Conservation (phyloP, 2,113 vertebrate species). For the Himantopus leucocephalus region DNA sequence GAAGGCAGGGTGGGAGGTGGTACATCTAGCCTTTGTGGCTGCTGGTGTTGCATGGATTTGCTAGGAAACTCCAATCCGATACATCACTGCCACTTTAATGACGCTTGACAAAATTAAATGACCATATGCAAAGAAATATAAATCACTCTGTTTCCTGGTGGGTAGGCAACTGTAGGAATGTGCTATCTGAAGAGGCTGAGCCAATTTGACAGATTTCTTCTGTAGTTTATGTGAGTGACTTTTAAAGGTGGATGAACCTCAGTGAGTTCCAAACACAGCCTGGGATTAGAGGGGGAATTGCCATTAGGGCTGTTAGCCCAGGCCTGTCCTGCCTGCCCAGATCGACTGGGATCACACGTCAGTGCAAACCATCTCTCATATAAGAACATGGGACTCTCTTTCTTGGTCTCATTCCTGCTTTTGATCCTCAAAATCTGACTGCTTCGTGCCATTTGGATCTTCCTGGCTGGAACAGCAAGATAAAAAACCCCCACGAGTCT, state of each 20-base stretch:
- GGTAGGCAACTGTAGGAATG: neutral
- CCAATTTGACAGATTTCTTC: neutral
- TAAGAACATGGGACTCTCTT: neutral
- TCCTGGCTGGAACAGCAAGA: neutral
- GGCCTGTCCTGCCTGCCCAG: neutral
- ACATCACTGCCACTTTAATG: neutral
- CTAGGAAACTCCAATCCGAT: neutral
- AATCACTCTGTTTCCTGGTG: neutral
- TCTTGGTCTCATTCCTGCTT: neutral
- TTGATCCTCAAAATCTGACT: neutral
- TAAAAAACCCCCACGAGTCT: neutral
- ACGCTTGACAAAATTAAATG: neutral
- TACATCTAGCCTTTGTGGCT: neutral
- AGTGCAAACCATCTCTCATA: neutral
- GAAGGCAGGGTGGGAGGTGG: neutral
- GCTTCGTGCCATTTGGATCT: neutral
- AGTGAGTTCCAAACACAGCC: neutral
- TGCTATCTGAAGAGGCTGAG: neutral
- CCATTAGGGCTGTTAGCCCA: neutral
- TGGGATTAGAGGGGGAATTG: neutral
- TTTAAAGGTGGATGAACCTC: neutral
- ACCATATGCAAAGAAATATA: neutral
- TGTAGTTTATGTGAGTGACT: neutral
- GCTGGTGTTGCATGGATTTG: neutral
- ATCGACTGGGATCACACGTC: accelerated